These are phyloP conservation scores for Tanypteryx hageni DNA, from an alignment of 2,888 invertebrate genomes.

Conservation along the genomic window DNA sequence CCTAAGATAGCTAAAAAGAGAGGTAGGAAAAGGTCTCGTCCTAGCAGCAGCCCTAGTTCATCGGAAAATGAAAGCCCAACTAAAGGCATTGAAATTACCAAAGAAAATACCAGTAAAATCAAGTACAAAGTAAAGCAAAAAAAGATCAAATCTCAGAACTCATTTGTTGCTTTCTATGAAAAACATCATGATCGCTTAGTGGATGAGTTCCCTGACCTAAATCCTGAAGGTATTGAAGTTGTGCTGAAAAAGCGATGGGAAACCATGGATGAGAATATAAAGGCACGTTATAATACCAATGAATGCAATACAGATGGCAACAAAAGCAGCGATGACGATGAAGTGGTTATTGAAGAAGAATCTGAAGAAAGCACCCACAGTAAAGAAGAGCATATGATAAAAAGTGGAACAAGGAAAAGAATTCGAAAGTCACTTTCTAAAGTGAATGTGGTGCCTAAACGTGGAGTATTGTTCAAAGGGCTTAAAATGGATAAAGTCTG, in stretches of 20 bases:
- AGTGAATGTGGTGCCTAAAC: slow-evolving; percentile 75
- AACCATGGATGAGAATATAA: slow-evolving; percentile 74
- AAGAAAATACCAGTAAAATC: slow-evolving; percentile 30
- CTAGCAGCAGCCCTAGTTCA: slow-evolving; percentile 14
- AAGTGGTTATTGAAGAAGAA: not conserved
- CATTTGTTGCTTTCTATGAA: slow-evolving; percentile 76
- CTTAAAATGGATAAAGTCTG: slow-evolving; percentile 86
- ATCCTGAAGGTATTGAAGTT: slow-evolving; percentile 74
- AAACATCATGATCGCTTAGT: slow-evolving; percentile 76
- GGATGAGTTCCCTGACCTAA: slow-evolving; percentile 77
- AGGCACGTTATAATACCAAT: slow-evolving; percentile 77
- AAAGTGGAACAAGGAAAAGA: slow-evolving; percentile 71
- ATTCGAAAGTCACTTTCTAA: slow-evolving; percentile 75
- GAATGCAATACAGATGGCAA: slow-evolving; percentile 77
- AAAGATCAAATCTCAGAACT: slow-evolving; percentile 67
- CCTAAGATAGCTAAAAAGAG: not conserved
- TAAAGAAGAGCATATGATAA: not conserved
- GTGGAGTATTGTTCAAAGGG: slow-evolving; percentile 83
- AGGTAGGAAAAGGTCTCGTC: slow-evolving; percentile 11
- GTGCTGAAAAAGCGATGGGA: slow-evolving; percentile 77
- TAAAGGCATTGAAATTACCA: not conserved
- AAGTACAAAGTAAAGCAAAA: slow-evolving; percentile 66
- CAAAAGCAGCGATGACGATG: slow-evolving; percentile 26
- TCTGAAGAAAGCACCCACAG: not conserved
- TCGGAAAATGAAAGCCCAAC: slow-evolving; percentile 34